Evolutionary conservation across 2,888 invertebrate species (phyloP), one percentile per base, ranked within the genome.

Genomic region (Eurytoma californica): DNA sequence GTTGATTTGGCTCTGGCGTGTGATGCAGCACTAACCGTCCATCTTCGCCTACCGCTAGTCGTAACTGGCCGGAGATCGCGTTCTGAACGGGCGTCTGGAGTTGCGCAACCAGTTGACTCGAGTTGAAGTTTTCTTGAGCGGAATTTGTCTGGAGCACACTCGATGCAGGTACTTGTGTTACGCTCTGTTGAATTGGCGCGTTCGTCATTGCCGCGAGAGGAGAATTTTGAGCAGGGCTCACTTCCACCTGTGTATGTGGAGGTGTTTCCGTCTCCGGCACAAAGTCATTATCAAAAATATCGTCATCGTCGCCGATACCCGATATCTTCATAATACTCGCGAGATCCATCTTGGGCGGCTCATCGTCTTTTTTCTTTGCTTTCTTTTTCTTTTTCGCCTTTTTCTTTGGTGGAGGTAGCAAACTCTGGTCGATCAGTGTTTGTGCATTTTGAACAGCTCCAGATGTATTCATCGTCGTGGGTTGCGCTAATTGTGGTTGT

Each of bases 271-370:
- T 82, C 79, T 90, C 89, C 20, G 84, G 81, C 57, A 85, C 82
- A 63, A 89, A 84, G 80, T 90, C 90, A 67, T 83, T 88, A 79
- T 89, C 90, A 83, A 92, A 92, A 61, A 93, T 91, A 82, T 92
- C 93, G 82, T 95, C 94, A 81, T 94, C 93, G 82, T 94, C 94
- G 72, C 94, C 94, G 81, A 94, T 94, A 77, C 95, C 94, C 68
- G 94, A 94, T 80, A 94, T 91, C 88, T 94, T 94, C 93, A 95
- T 95, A 57, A 95, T 93, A 89, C 94, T 94, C 72, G 94, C 94
- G 84, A 95, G 91, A 89, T 94, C 94, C 73, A 94, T 88, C 86
- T 93, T 93, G 55, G 91, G 91, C 73, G 88, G 86, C 58, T 90
- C 90, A 51, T 91, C 91, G 47, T 91, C 91, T 82, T 91, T 91